Conservation (phyloP, 2,797 vertebrate genomes). For the Smutsia gigantea region DNA sequence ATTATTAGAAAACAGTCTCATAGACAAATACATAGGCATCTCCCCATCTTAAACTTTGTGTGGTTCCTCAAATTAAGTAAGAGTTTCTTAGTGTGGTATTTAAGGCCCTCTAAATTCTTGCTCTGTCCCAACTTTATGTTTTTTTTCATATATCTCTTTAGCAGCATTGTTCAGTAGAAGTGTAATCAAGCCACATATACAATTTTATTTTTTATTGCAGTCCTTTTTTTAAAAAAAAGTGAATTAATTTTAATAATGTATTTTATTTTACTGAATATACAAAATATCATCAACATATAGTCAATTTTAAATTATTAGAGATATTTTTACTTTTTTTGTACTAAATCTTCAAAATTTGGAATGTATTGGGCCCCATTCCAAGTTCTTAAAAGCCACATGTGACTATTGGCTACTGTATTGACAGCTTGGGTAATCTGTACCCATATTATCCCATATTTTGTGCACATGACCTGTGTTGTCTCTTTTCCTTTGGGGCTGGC, state of each 20-base stretch:
- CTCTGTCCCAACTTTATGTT: neutral
- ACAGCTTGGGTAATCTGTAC: neutral
- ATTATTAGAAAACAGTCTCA: neutral
- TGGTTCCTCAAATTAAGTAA: constrained; percentile 4
- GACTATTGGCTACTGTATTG: neutral
- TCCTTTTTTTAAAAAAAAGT: neutral
- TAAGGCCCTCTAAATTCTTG: neutral
- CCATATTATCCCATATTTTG: neutral
- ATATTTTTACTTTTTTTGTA: neutral
- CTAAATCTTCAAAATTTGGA: neutral
- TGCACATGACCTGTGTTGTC: neutral
- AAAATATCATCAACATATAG: neutral
- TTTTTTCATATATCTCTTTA: neutral
- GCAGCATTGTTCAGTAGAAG: neutral
- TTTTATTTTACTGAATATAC: neutral
- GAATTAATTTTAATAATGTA: constrained; percentile 21
- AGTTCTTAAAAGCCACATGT: neutral
- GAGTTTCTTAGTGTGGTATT: constrained; percentile 7
- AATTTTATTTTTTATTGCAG: neutral
- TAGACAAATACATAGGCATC: neutral
- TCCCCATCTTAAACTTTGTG: neutral
- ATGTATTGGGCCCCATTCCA: neutral
- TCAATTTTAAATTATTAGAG: neutral
- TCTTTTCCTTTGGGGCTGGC: neutral
- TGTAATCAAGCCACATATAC: neutral